These are phyloP conservation scores for Diprion similis DNA, from an alignment of 1,140 invertebrate genomes.

Conservation along the genomic window DNA sequence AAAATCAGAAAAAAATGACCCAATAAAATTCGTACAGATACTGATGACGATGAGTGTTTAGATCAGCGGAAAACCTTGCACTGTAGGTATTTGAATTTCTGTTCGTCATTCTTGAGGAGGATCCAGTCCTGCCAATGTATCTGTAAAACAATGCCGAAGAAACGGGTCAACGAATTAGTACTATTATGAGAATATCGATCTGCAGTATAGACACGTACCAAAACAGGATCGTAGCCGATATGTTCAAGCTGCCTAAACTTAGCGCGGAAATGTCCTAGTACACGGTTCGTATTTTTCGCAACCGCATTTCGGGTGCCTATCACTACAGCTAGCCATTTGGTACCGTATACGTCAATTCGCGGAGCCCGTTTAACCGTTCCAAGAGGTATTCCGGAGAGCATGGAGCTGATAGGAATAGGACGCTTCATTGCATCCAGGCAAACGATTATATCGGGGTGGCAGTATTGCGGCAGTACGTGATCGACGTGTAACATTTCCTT, in stretches of 20 bases:
- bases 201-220: constrained; percentile 52
- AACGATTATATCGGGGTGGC: constrained; percentile 59
- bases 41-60: too few species aligned
- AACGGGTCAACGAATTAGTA: neutral
- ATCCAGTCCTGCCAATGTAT: neutral
- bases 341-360: constrained; percentile 49
- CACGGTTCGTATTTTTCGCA: constrained; percentile 46
- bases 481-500: constrained; percentile 41
- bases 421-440: constrained; percentile 52
- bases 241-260: constrained; percentile 60
- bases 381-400: constrained; percentile 26
- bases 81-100: neutral
- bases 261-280: constrained; percentile 56
- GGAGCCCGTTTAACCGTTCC: constrained; percentile 50
- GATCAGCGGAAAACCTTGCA: neutral
- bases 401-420: constrained; percentile 45
- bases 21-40: too few species aligned
- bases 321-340: constrained; percentile 53
- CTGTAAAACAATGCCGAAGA: neutral
- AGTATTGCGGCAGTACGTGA: constrained; percentile 61
- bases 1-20: too few species aligned
- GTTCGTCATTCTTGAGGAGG: neutral
- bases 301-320: constrained; percentile 58
- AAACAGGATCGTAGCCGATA: constrained; percentile 60
- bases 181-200: constrained; percentile 14